A percentile compares a stretch with the other conserved stretches of the same genome.
phyloP scores from a whole-genome alignment of 2,888 invertebrate genomes.

The Drosophila nr. medialis region DNA sequence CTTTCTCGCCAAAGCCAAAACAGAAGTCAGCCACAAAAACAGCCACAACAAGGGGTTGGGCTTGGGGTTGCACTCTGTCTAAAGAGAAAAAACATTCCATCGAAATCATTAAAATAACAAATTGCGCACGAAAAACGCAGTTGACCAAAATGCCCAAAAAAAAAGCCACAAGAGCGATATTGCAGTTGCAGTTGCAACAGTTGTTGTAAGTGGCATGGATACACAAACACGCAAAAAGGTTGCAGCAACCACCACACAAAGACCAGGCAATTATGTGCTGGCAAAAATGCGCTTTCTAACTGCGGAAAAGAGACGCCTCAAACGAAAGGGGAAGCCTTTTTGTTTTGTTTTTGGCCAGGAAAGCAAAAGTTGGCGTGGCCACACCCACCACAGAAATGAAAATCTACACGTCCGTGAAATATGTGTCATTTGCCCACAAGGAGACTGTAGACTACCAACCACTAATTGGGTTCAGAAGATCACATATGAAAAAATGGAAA shows the following conservation, averaged over 20 bases:
- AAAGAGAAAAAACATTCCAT: slow-evolving; percentile 62
- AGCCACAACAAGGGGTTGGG: slow-evolving; percentile 8
- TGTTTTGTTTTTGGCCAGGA: slow-evolving; percentile 33
- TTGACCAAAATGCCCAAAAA: slow-evolving; percentile 51
- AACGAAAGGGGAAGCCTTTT: slow-evolving; percentile 38
- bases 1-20: slow-evolving; percentile 60
- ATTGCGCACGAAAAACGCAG: slow-evolving; percentile 77
- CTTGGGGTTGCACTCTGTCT: background rate
- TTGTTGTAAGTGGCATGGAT: slow-evolving; percentile 44
- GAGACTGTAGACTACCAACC: slow-evolving; percentile 16
- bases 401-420: slow-evolving; percentile 53
- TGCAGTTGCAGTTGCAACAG: slow-evolving; percentile 13
- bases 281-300: slow-evolving; percentile 68
- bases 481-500: slow-evolving; percentile 66
- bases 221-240: slow-evolving; percentile 69
- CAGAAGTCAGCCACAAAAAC: slow-evolving; percentile 40
- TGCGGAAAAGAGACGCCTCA: slow-evolving; percentile 27
- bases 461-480: slow-evolving; percentile 74
- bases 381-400: slow-evolving; percentile 58
- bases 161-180: slow-evolving; percentile 55
- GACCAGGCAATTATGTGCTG: slow-evolving; percentile 47
- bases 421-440: slow-evolving; percentile 65
- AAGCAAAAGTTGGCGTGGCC: slow-evolving; percentile 69
- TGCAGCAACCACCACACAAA: slow-evolving; percentile 44
- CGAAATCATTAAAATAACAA: slow-evolving; percentile 80